These are phyloP conservation scores for Gadus macrocephalus DNA, from an alignment of 2,113 vertebrate species.

Conservation along the genomic window DNA sequence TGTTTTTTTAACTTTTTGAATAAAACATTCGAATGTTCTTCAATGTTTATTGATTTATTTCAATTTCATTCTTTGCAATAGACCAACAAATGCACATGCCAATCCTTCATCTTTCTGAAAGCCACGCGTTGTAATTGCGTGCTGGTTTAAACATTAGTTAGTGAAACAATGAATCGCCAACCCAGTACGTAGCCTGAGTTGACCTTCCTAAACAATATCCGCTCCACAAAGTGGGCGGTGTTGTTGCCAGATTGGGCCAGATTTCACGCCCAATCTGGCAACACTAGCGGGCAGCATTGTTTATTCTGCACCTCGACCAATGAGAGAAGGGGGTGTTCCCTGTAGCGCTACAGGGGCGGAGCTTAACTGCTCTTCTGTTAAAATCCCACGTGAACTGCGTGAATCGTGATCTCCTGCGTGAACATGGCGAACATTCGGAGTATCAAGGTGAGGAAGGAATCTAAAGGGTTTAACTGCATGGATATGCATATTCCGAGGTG, in stretches of 20 bases:
- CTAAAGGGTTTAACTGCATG: background rate
- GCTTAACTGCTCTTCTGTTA: background rate
- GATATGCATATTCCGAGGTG: too few relatives aligned
- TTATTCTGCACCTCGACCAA: background rate
- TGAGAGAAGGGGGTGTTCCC: slow-evolving; percentile 15
- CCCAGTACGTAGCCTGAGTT: slow-evolving; percentile 14
- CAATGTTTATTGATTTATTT: too few relatives aligned
- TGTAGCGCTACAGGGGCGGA: background rate
- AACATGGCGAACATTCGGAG: slow-evolving; percentile 76
- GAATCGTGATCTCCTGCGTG: background rate
- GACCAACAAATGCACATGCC: too few relatives aligned
- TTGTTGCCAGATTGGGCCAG: too few relatives aligned
- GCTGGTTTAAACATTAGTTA: too few relatives aligned
- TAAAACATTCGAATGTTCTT: too few relatives aligned
- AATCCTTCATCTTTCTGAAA: too few relatives aligned
- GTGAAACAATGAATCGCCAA: too few relatives aligned
- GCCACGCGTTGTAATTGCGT: too few relatives aligned
- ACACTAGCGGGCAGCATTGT: slow-evolving; percentile 20
- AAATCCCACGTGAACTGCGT: slow-evolving; percentile 18
- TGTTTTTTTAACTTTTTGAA: too few relatives aligned
- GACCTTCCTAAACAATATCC: slow-evolving; percentile 15
- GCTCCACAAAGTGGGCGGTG: background rate
- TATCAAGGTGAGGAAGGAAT: slow-evolving; percentile 69
- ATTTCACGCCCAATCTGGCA: too few relatives aligned
- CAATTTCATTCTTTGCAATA: too few relatives aligned